Base-by-base conservation (phyloP, 2,888 invertebrate genomes). In the Trisateles emortualis region DNA sequence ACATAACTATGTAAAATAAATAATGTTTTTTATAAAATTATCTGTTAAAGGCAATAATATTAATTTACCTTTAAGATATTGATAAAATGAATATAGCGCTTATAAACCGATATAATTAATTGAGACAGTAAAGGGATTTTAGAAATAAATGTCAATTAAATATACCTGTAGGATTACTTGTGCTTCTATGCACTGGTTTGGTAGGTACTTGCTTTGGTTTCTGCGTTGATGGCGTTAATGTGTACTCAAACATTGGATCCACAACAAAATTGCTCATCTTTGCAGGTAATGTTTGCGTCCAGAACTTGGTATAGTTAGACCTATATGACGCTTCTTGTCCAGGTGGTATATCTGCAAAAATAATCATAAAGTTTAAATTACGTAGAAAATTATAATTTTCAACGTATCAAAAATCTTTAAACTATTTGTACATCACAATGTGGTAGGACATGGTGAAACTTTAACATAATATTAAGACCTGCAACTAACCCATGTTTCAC, bases 241-340 rank as follows among this genome's bases (percentile, higher is more conserved):
- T 86, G 47, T 86, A 90, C 22, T 88, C 88, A 47, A 85, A 86
- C 45, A 90, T 44, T 0, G 92, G 91, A 60, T 92, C 90, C 1
- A 86, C 72, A 1, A 93, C 85, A 68, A 87, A 92, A 64, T 88
- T 93, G 71, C 95, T 94, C 74, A 95, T 92, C 67, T 96, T 94
- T 64, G 95, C 95, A 0, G 98, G 98, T 41, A 98, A 93, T 33
- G 95, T 94, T 48, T 97, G 95, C 65, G 96, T 95, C 98, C 98
- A 98, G 77, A 96, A 97, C 39, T 95, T 95, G 76, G 97, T 95
- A 76, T 96, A 96, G 60, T 95, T 95, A 4, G 95, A 93, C 33
- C 98, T 94, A 86, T 98, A 98, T 67, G 96, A 95, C 57, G 95
- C 94, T 52, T 95, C 95, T 33, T 96, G 93, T 33, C 81, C 94